phyloP scores from a whole-genome alignment of 2,797 vertebrate species.

The Spatula versicolor region DNA sequence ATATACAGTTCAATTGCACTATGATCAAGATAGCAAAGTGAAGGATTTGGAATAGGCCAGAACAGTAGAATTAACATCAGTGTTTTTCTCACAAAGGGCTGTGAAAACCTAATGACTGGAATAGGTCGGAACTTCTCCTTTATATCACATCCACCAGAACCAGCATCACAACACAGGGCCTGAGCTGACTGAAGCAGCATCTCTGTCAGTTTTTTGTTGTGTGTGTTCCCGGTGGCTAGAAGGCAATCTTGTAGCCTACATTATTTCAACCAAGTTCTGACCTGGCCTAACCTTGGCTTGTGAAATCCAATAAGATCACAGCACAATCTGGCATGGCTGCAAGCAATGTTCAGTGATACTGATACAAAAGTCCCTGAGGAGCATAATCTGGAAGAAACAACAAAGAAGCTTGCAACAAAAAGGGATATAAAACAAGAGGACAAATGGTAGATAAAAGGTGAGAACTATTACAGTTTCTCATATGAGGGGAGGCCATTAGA shows the following conservation, averaged over 20 bases:
- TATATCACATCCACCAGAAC: not conserved
- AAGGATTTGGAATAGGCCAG: not conserved
- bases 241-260: not conserved
- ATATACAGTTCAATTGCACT: not conserved
- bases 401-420: conserved; percentile 54
- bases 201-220: conserved; percentile 7
- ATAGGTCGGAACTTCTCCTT: not conserved
- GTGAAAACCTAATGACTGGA: not conserved
- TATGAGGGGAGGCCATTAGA: not conserved
- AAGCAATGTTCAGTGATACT: conserved; percentile 52
- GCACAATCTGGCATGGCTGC: conserved; percentile 61
- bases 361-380: conserved; percentile 47
- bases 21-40: not conserved
- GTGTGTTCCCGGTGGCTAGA: conserved; percentile 5
- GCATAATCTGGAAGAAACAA: conserved; percentile 56
- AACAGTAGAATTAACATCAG: not conserved
- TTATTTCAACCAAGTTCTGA: conserved; percentile 61
- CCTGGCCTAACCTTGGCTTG: conserved; percentile 62
- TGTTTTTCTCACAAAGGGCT: not conserved
- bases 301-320: conserved; percentile 68
- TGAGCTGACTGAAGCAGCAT: not conserved
- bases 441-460: conserved; percentile 35
- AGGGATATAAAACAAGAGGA: conserved; percentile 50
- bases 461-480: not conserved
- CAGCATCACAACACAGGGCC: not conserved